Evolutionary conservation across 2,888 invertebrate genomes (phyloP), one percentile per base, ranked within the genome.

Genomic region (Mesopsocus fuscifrons): DNA sequence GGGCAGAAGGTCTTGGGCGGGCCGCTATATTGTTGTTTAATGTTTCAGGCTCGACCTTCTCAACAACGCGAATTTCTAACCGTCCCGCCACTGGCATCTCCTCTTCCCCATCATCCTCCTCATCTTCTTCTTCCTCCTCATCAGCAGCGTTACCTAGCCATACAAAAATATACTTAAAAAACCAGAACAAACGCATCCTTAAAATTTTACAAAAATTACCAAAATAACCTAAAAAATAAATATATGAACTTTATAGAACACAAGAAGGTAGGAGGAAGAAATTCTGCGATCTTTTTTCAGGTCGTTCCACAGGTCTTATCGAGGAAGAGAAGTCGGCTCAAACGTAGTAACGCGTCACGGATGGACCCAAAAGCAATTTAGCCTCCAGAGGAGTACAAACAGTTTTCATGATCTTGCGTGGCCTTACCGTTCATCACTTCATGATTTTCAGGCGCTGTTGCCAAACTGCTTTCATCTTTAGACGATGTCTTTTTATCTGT

Each of bases 1-100:
- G 43, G n/a, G 42, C 34, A 11, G 44, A 44, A 11, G 31, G 42
- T 30, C 32, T 34, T 15, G 41, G 38, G 17, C 45, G 41, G 13
- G 45, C 41, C 6, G 23, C 21, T 17, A 23, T 49, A 35, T 48
- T 49, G 21, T 41, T 44, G 16, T 42, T 41, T 34, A 26, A 33
- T 15, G 44, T 41, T 3, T 45, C 48, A 38, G 50, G 52, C 34
- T 51, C 49, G 15, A 51, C 52, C 33, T 54, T 47, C 32, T 57
- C 56, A 20, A 56, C 34, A 43, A 87, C 82, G 42, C 85, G 70
- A 43, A 87, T 87, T 65, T 87, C 85, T 41, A 87, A 66, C 38
- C 83, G 72, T 34, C 81, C 81, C 45, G 82, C 83, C 16, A 84
- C 77, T 1, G 76, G 67, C 51, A 66, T 64, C 45, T 47, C 49